These are phyloP conservation scores for Sphaerophoria rueppellii DNA, from an alignment of 2,888 invertebrate genomes.

Conservation along the genomic window DNA sequence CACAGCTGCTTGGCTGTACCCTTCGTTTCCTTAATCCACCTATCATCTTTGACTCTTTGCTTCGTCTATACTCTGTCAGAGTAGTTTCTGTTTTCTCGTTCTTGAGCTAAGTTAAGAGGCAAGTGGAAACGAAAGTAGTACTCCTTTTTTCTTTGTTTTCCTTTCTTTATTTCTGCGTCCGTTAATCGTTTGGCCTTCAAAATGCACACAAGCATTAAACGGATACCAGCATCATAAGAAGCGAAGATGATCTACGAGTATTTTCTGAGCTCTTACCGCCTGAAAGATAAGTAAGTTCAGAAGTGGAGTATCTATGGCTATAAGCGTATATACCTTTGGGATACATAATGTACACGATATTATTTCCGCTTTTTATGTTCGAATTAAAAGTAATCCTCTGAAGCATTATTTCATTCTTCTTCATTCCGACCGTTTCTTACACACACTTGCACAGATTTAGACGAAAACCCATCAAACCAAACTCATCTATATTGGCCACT, in stretches of 20 bases:
- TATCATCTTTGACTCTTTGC: neutral
- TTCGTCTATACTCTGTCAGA: neutral
- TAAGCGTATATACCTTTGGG: neutral
- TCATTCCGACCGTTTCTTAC: neutral
- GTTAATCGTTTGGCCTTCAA: conserved; percentile 61
- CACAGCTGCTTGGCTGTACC: neutral
- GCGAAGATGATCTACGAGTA: conserved; percentile 27
- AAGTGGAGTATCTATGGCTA: conserved; percentile 16
- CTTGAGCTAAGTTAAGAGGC: conserved; percentile 23
- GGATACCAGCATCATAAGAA: conserved; percentile 47
- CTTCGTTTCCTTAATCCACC: neutral
- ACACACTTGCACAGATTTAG: conserved; percentile 3
- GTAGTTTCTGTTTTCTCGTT: neutral
- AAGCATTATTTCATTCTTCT: conserved; percentile 56
- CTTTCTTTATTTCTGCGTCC: conserved; percentile 14
- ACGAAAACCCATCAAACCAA: conserved; percentile 60
- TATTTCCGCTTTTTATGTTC: conserved; percentile 49
- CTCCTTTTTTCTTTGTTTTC: neutral
- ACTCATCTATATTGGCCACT: conserved; percentile 57
- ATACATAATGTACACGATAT: conserved; percentile 30
- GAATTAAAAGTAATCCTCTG: conserved; percentile 70
- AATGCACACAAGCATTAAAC: conserved; percentile 45
- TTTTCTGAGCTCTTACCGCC: conserved; percentile 29
- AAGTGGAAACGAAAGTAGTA: neutral
- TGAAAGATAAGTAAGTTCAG: conserved; percentile 35